Evolutionary conservation across 1,140 invertebrate genomes (phyloP).

Genomic region (Phthorimaea operculella): DNA sequence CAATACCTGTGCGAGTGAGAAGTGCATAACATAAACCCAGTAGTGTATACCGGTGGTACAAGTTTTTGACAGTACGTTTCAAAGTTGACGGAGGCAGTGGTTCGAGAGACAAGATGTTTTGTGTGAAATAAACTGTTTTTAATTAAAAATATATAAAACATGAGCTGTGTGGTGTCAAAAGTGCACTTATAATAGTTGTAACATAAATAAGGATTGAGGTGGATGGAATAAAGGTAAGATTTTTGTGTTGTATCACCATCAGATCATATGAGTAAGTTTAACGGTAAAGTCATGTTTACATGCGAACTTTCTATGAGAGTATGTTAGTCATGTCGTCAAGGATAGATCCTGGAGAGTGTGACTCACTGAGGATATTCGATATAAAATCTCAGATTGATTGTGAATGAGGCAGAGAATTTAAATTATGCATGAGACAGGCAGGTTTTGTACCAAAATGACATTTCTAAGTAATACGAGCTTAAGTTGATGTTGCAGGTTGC

Average conservation of each 20-base stretch:
- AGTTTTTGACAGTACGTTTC: slow-evolving; percentile 61
- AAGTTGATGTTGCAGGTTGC: too few relatives aligned
- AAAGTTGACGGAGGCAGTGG: slow-evolving; percentile 38
- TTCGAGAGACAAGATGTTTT: slow-evolving; percentile 30
- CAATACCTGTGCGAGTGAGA: slow-evolving; percentile 13
- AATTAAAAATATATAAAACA: slow-evolving; percentile 25
- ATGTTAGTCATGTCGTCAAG: slow-evolving; percentile 36
- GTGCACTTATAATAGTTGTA: background rate
- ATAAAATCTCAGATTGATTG: too few relatives aligned
- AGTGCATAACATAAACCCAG: slow-evolving; percentile 26
- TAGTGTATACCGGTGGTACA: slow-evolving; percentile 49
- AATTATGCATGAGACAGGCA: too few relatives aligned
- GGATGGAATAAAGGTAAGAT: slow-evolving; percentile 24
- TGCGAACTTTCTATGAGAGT: slow-evolving; percentile 39
- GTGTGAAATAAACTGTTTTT: slow-evolving; percentile 13
- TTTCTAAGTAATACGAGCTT: too few relatives aligned
- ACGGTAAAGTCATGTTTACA: slow-evolving; percentile 27
- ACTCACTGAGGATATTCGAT: too few relatives aligned
- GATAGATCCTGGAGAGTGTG: slow-evolving; percentile 15
- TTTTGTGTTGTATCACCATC: slow-evolving; percentile 12
- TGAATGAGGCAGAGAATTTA: too few relatives aligned
- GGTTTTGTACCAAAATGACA: too few relatives aligned
- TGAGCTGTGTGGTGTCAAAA: slow-evolving; percentile 15
- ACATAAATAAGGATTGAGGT: slow-evolving; percentile 11
- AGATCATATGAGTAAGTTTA: slow-evolving; percentile 22